These are phyloP conservation scores for Suricata suricatta DNA, from an alignment of 2,113 vertebrate species.

Conservation along the genomic window DNA sequence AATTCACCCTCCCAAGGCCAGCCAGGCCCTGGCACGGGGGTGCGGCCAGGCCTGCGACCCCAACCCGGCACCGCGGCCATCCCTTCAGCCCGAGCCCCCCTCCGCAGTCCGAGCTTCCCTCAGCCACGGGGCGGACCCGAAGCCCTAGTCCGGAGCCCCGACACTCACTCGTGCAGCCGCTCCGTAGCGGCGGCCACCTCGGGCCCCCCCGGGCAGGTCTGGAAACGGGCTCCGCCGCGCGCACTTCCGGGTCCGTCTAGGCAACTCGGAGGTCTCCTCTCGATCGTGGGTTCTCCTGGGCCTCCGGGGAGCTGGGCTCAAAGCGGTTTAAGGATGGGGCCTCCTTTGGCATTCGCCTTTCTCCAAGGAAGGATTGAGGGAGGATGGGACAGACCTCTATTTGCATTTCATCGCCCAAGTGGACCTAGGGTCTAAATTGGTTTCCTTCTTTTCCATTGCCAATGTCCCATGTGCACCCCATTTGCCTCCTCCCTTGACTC, in stretches of 20 bases:
- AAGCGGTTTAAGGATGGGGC: fast-evolving
- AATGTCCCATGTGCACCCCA: not conserved
- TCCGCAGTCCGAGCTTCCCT: not conserved
- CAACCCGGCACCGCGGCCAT: not conserved
- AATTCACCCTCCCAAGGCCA: not conserved
- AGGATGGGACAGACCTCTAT: not conserved
- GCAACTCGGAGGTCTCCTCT: not conserved
- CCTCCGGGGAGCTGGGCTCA: not conserved
- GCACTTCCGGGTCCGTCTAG: not conserved
- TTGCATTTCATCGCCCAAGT: not conserved
- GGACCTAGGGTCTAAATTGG: not conserved
- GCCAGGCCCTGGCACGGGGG: not conserved
- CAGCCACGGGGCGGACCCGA: fast-evolving
- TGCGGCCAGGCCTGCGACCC: not conserved
- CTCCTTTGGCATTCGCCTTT: not conserved
- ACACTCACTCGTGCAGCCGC: not conserved
- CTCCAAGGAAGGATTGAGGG: too few species aligned
- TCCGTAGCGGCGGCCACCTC: not conserved
- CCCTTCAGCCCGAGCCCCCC: too few species aligned
- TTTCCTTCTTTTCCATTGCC: not conserved
- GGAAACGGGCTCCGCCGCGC: not conserved
- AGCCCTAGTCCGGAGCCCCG: fast-evolving
- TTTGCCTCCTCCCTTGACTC: not conserved
- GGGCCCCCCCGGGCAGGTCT: fast-evolving
- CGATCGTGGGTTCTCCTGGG: not conserved